Conservation (phyloP, 2,113 vertebrate species). For the Tachycineta bicolor region DNA sequence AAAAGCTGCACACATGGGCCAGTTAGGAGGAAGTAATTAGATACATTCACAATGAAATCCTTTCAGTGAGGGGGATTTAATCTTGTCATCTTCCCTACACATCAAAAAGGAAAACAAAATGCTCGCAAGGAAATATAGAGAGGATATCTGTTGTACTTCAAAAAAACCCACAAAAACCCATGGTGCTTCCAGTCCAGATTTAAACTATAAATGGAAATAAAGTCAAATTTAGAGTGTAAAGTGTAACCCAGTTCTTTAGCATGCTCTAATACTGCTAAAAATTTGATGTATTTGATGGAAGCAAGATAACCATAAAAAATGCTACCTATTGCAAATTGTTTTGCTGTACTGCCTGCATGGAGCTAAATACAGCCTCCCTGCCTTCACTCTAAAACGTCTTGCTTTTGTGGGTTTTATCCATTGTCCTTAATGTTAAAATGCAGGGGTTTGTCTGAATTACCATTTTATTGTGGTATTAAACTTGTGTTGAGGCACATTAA, state of each 20-base stretch:
- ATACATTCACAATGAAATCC: background rate
- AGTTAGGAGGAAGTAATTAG: slow-evolving; percentile 46
- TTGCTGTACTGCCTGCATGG: background rate
- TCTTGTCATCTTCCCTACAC: slow-evolving; percentile 3
- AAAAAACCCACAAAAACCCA: background rate
- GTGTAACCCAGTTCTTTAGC: background rate
- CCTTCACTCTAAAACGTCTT: background rate
- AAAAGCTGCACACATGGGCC: background rate
- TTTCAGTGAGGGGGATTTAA: background rate
- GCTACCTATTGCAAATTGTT: background rate
- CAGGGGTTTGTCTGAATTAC: background rate
- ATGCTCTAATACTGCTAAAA: background rate
- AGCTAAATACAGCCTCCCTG: slow-evolving; percentile 33
- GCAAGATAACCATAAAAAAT: background rate
- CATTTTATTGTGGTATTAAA: slow-evolving; percentile 42
- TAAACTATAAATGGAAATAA: background rate
- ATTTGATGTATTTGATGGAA: background rate
- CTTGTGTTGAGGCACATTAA: slow-evolving; percentile 6
- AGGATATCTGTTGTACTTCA: background rate
- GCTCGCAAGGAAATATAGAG: background rate
- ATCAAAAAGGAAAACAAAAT: slow-evolving; percentile 14
- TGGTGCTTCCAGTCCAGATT: background rate
- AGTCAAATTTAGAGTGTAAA: background rate
- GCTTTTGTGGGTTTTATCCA: slow-evolving; percentile 19
- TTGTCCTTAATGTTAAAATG: slow-evolving; percentile 14